Base-by-base conservation (phyloP, 2,888 invertebrate species). In the Sisyra nigra region DNA sequence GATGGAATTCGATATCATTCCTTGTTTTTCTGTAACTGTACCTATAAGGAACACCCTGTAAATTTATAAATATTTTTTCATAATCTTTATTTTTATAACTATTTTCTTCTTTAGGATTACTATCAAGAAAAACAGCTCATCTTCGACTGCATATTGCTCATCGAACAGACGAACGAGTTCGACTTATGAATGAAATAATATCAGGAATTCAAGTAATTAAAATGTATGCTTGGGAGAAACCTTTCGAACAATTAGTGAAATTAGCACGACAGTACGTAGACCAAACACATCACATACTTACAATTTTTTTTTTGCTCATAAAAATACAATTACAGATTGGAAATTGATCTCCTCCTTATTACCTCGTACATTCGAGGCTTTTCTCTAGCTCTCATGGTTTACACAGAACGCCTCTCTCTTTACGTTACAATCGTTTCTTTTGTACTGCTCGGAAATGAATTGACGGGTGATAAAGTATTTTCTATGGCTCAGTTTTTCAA, bases 361-460 rank as follows among this genome's bases (percentile, higher is more conserved):
- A 76, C 77, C 5, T 76, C 80, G 0, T 76, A 76, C 62, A 70
- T 79, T 46, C 68, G 72, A 54, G 79, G 75, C 1, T 72, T 79
- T 50, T 75, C 75, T 5, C 63, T 72, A 29, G 75, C 78, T 0
- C 56, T 74, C 48, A 60, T 74, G 57, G 80, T 91, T 38, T 89
- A 87, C 57, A 85, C 89, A 0, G 84, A 88, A 55, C 76, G 92
- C 48, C 72, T 88, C 40, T 82, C 89, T 2, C 67, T 91, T 8
- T 87, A 82, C 56, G 74, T 85, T 47, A 86, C 87, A 2, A 70
- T 93, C 42, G 67, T 86, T 38, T 72, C 81, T 1, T 87, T 79
- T 55, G 80, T 83, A 9, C 64, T 87, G 2, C 62, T 76, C 50
- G 84, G 80, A 11, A 54, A 67, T 44, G 48, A 46, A n/a, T 55